Conservation (phyloP, 2,888 invertebrate genomes). For the Deroplatys truncata region DNA sequence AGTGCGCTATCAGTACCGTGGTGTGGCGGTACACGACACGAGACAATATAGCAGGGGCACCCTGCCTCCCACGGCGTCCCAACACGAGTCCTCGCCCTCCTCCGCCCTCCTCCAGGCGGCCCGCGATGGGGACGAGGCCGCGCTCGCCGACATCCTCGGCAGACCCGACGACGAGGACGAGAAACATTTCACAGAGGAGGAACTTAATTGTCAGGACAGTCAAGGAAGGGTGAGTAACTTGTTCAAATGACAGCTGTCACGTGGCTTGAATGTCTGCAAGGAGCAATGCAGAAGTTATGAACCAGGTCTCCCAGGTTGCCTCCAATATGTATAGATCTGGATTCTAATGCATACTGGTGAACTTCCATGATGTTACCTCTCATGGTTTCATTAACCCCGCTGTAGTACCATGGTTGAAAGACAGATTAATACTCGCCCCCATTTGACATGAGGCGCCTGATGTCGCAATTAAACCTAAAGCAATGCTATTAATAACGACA, state of each 20-base stretch:
- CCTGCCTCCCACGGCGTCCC: constrained; percentile 27
- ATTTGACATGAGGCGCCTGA: no score
- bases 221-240: constrained; percentile 54
- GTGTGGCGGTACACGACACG: constrained; percentile 28
- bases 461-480: no score
- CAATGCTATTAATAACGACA: no score
- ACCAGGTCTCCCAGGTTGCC: no score
- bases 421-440: no score
- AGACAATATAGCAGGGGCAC: constrained; percentile 28
- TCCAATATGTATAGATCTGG: no score
- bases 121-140: constrained; percentile 51
- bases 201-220: constrained; percentile 52
- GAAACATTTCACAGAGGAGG: constrained; percentile 41
- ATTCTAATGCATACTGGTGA: no score
- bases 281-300: no score
- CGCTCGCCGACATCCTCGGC: constrained; percentile 37
- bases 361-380: no score
- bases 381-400: no score
- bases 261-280: no score
- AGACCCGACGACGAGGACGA: constrained; percentile 37
- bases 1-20: constrained; percentile 28
- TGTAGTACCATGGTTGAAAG: no score
- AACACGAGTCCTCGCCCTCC: constrained; percentile 8
- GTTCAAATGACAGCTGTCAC: constrained; percentile 19
- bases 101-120: constrained; percentile 50